These are phyloP conservation scores for Eudemis profundana DNA, from an alignment of 2,888 invertebrate genomes.

Conservation along the genomic window DNA sequence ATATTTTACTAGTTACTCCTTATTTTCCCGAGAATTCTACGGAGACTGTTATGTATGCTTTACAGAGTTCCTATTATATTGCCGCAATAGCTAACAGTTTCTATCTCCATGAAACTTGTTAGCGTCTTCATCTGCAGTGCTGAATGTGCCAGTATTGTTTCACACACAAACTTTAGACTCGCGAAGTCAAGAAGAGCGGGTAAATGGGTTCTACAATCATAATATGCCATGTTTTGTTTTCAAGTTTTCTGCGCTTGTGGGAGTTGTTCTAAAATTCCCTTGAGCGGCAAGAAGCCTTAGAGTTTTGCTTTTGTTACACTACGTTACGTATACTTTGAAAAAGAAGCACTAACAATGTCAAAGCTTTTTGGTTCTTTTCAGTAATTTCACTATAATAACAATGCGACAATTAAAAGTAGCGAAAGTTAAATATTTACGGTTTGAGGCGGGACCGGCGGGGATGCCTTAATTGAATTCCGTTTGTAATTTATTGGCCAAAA, in stretches of 20 bases:
- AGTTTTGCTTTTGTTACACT: not conserved
- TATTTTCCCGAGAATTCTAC: not conserved
- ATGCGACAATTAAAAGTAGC: constrained; percentile 36
- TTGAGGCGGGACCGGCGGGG: constrained; percentile 8
- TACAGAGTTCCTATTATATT: not conserved
- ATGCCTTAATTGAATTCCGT: constrained; percentile 34
- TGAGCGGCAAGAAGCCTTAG: constrained; percentile 5
- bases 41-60: not conserved
- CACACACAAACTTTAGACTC: constrained; percentile 8
- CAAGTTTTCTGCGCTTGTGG: not conserved
- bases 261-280: constrained; percentile 8
- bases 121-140: not conserved
- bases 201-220: not conserved
- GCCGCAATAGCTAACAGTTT: not conserved
- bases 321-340: not conserved
- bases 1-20: too few relatives aligned
- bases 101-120: constrained; percentile 19
- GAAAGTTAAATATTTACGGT: constrained; percentile 35
- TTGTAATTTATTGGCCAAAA: constrained; percentile 40
- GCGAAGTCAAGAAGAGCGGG: constrained; percentile 1
- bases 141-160: constrained; percentile 12
- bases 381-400: constrained; percentile 19
- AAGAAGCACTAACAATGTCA: constrained; percentile 1
- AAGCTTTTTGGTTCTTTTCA: constrained; percentile 18
- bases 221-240: constrained; percentile 18